A percentile compares a stretch with the other conserved stretches of the same genome.
Evolutionary conservation across 2,797 vertebrate species (phyloP).

Genomic region (Sciaenops ocellatus): DNA sequence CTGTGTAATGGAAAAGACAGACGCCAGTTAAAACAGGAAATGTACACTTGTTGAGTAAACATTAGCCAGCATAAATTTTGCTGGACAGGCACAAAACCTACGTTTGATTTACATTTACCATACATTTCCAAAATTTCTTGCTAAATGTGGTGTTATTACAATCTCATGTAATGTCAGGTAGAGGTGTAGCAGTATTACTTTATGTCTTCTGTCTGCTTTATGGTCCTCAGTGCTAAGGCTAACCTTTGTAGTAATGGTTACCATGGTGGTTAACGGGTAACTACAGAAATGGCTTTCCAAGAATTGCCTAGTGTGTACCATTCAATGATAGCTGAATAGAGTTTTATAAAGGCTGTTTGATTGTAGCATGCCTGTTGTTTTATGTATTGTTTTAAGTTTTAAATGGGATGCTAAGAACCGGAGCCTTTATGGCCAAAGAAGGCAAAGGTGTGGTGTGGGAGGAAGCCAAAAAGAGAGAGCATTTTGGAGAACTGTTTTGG

Average conservation of each 20-base stretch:
- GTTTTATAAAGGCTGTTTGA: conserved; percentile 17
- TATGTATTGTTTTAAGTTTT: conserved; percentile 27
- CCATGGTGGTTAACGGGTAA: background rate
- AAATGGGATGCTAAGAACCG: conserved; percentile 26
- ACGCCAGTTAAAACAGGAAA: conserved; percentile 3
- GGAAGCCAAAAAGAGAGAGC: conserved; percentile 38
- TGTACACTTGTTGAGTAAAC: background rate
- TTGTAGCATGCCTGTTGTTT: conserved; percentile 7
- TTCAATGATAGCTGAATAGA: conserved; percentile 2
- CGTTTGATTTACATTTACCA: background rate
- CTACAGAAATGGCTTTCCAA: background rate
- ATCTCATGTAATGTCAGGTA: background rate
- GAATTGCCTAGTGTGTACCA: conserved; percentile 4
- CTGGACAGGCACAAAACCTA: background rate
- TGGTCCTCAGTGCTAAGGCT: background rate
- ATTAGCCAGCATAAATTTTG: background rate
- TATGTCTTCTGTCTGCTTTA: background rate
- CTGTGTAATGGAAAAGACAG: conserved; percentile 1
- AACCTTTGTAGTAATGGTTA: background rate
- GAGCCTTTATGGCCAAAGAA: conserved; percentile 19
- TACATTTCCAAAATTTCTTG: background rate
- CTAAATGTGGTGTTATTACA: background rate
- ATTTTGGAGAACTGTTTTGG: conserved; percentile 58
- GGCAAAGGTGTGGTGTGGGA: conserved; percentile 45
- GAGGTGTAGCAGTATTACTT: conserved; percentile 1